Evolutionary conservation across 2,888 invertebrate species (phyloP).

Genomic region (Maniola hyperantus): DNA sequence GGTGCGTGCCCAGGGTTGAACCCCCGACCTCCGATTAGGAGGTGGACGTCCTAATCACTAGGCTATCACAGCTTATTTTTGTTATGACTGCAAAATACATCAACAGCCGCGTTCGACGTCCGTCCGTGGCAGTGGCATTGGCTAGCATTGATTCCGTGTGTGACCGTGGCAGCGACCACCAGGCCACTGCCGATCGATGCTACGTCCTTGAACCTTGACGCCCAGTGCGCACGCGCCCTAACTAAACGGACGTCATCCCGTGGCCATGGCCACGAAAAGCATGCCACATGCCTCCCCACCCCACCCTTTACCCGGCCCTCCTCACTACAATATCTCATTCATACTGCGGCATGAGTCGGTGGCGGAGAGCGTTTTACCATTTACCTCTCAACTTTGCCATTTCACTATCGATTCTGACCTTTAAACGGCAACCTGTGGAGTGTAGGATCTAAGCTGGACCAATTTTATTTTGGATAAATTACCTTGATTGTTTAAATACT

Average conservation of each 20-base stretch:
- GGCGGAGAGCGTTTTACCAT: slow-evolving; percentile 48
- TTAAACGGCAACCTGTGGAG: slow-evolving; percentile 61
- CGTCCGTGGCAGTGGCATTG: slow-evolving; percentile 61
- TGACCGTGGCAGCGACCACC: slow-evolving; percentile 62
- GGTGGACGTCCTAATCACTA: too few species aligned
- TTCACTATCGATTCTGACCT: slow-evolving; percentile 68
- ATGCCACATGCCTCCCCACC: slow-evolving; percentile 49
- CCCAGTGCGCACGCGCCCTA: slow-evolving; percentile 62
- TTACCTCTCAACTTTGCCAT: slow-evolving; percentile 66
- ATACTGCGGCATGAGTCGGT: slow-evolving; percentile 52
- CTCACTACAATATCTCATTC: slow-evolving; percentile 50
- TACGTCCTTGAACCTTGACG: slow-evolving; percentile 72
- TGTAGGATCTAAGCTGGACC: slow-evolving; percentile 21
- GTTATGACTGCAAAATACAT: slow-evolving; percentile 21
- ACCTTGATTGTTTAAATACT: too few species aligned
- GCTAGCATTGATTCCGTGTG: slow-evolving; percentile 61
- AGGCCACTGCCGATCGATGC: slow-evolving; percentile 68
- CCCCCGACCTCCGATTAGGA: too few species aligned
- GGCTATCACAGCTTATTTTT: too few species aligned
- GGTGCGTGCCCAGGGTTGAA: too few species aligned
- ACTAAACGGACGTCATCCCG: slow-evolving; percentile 70
- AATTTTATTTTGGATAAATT: slow-evolving; percentile 3
- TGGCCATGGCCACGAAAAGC: slow-evolving; percentile 74
- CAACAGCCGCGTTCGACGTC: slow-evolving; percentile 34
- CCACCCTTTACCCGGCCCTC: slow-evolving; percentile 40